A percentile compares a stretch with the other conserved stretches of the same genome.
Conservation (phyloP, 2,797 vertebrate genomes). For the Cuniculus paca region DNA sequence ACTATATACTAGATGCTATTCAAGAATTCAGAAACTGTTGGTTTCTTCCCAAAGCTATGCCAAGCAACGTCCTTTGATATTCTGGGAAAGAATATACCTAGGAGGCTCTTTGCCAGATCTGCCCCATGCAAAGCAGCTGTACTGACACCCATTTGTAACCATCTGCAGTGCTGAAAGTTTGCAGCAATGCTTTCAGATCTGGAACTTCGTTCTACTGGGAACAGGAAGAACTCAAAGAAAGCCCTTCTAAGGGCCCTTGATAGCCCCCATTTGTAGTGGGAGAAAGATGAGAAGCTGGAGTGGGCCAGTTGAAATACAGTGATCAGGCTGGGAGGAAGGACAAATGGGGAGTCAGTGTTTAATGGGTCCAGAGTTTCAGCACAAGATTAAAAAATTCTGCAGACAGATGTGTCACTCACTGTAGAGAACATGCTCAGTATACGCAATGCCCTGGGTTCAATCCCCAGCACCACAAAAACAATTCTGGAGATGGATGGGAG, state of each 20-base stretch:
- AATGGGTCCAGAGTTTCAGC: not conserved
- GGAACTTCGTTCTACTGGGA: conserved; percentile 11
- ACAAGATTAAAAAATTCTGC: not conserved
- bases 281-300: not conserved
- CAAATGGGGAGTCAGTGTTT: not conserved
- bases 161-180: conserved; percentile 38
- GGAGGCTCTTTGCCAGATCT: conserved; percentile 58
- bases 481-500: not conserved
- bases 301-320: not conserved
- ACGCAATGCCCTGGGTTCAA: not conserved
- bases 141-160: conserved; percentile 47
- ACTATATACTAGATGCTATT: conserved; percentile 8
- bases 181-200: conserved; percentile 25
- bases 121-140: conserved; percentile 52
- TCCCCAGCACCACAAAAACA: not conserved
- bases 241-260: not conserved
- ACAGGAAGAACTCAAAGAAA: conserved; percentile 44
- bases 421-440: not conserved
- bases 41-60: conserved; percentile 38
- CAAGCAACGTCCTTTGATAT: conserved; percentile 41
- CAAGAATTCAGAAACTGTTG: conserved; percentile 50
- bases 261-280: not conserved
- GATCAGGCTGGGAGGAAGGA: not conserved
- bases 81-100: conserved; percentile 59
- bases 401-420: not conserved